Percentiles rank a stretch among this genome's conserved stretches.
Conservation (phyloP, 2,113 vertebrate genomes). For the Bos taurus region ARS-UCD2.0 NC_037328.1:82291001-82291500, state of each 20-base stretch:
- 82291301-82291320: neutral
- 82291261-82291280: neutral
- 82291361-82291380: neutral
- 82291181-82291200: neutral
- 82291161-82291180: neutral
- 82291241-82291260: neutral
- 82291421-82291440: neutral
- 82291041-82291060: neutral
- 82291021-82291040: neutral
- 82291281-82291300: conserved; percentile 24
- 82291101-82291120: neutral
- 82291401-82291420: neutral
- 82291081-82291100: neutral
- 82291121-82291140: neutral
- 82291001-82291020: neutral
- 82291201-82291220: neutral
- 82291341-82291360: neutral
- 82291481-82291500: neutral
- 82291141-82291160: neutral
- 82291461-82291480: neutral
- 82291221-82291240: neutral
- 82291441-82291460: neutral
- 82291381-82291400: neutral
- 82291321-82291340: neutral
- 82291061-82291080: neutral